Base-by-base conservation (phyloP, 37 sponge, comb jelly and placozoan species). In the Dysidea cf. avara region DNA sequence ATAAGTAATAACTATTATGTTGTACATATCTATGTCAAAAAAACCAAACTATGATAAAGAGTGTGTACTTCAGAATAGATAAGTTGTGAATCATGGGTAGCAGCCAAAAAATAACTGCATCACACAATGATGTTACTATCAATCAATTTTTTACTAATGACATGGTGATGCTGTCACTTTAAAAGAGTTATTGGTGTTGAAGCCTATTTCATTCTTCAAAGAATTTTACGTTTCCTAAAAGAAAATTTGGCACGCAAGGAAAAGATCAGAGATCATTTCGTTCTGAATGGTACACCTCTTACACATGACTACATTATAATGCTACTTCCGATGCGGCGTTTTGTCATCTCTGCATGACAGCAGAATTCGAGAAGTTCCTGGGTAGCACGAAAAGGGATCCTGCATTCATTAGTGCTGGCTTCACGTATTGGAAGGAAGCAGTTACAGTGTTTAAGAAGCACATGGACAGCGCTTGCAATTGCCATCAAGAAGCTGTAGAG, bases 361-460 rank as follows among this genome's bases (percentile, higher is more conserved):
- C 63, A 53, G 69, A 80, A 28, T 26, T 28, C 40, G 65, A 86
- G 52, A 85, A 78, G 31, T 79, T 84, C 31, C 68, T 86, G 53
- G 58, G 49, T 20, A 87, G 88, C 56, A 81, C 68, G 4, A 84
- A 80, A 56, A 28, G 85, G 30, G 90, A 83, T 20, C 72, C 76
- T 62, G 66, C 89, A 9, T 93, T 88, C 37, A 80, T 82, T 33
- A 76, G 58, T 55, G 83, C 56, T 66, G n/a, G 89, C 30, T 88
- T 81, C 43, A 65, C 79, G 2, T 72, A 81, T 51, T 93, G 89
- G 87, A 88, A 87, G 64, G 84, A 92, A 28, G 88, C 82, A 26
- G 81, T 86, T 11, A 57, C 37, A 34, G 78, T 82, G 3, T 93
- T 88, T 70, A 84, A 84, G 56, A 88, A 83, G 72, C 89, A 87